phyloP scores from a whole-genome alignment of 2,888 invertebrate genomes.

The Iselma pallidipennis region DNA sequence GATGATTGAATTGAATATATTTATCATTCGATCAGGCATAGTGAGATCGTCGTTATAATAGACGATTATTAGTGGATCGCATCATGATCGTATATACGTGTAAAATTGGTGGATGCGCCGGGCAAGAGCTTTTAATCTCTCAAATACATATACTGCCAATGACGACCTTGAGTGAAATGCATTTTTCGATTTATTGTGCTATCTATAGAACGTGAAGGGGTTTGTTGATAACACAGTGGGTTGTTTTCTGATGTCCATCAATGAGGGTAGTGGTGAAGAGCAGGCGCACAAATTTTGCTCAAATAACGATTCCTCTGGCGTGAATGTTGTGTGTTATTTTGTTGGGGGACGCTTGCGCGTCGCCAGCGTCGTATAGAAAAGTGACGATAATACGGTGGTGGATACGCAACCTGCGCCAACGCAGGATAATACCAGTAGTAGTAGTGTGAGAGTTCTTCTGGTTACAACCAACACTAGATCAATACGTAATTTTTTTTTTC shows the following conservation, averaged over 20 bases:
- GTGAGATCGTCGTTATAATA: too few species aligned
- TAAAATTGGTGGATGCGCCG: neutral
- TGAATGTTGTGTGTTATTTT: slow-evolving; percentile 10
- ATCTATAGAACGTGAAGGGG: neutral
- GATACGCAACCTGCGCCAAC: slow-evolving; percentile 33
- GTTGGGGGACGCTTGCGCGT: slow-evolving; percentile 34
- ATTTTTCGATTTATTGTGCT: neutral
- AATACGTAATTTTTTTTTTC: slow-evolving; percentile 46
- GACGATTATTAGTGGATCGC: too few species aligned
- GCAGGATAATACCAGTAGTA: slow-evolving; percentile 27
- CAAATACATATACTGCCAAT: too few species aligned
- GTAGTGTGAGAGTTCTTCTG: slow-evolving; percentile 39
- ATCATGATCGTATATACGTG: too few species aligned
- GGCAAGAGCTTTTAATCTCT: too few species aligned
- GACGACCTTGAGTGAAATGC: neutral
- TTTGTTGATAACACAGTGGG: neutral
- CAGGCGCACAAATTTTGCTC: slow-evolving; percentile 21
- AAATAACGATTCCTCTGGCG: slow-evolving; percentile 30
- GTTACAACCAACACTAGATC: slow-evolving; percentile 40
- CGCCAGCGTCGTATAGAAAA: slow-evolving; percentile 17
- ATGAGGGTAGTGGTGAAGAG: slow-evolving; percentile 9
- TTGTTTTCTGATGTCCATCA: neutral
- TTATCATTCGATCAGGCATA: too few species aligned
- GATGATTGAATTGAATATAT: too few species aligned
- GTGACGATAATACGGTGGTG: slow-evolving; percentile 13